phyloP scores from a whole-genome alignment of 2,113 vertebrate genomes.

The Sinosuthora webbiana region DNA sequence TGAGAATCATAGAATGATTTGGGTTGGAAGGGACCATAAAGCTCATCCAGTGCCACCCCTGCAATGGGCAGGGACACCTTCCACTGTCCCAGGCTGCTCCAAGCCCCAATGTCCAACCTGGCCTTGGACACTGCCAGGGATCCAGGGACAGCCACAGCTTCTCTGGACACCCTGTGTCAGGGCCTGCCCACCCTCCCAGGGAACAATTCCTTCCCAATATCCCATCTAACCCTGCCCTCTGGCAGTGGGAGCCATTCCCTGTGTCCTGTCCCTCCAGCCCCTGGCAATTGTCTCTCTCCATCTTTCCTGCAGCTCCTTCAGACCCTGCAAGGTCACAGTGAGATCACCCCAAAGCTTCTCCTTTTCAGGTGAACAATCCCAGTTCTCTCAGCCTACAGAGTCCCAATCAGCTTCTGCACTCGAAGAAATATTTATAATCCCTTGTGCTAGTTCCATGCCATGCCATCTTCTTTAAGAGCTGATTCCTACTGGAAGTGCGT shows the following conservation, averaged over 20 bases:
- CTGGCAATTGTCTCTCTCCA: background rate
- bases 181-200: background rate
- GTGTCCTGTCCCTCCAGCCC: background rate
- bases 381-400: background rate
- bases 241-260: background rate
- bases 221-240: background rate
- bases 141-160: background rate
- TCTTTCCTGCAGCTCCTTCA: background rate
- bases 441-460: background rate
- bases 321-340: background rate
- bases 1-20: background rate
- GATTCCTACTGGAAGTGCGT: background rate
- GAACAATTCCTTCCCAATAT: background rate
- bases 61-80: background rate
- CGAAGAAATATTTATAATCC: background rate
- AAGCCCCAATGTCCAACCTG: background rate
- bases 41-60: rapidly evolving
- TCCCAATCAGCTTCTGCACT: background rate
- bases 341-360: background rate
- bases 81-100: background rate
- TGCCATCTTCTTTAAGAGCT: background rate
- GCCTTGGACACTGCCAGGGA: background rate
- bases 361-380: background rate
- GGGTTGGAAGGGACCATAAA: rapidly evolving
- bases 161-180: background rate